Percentiles rank a stretch among this genome's conserved stretches.
Evolutionary conservation across 1,140 invertebrate genomes (phyloP).

Genomic region (Caenorhabditis tropicalis): DNA sequence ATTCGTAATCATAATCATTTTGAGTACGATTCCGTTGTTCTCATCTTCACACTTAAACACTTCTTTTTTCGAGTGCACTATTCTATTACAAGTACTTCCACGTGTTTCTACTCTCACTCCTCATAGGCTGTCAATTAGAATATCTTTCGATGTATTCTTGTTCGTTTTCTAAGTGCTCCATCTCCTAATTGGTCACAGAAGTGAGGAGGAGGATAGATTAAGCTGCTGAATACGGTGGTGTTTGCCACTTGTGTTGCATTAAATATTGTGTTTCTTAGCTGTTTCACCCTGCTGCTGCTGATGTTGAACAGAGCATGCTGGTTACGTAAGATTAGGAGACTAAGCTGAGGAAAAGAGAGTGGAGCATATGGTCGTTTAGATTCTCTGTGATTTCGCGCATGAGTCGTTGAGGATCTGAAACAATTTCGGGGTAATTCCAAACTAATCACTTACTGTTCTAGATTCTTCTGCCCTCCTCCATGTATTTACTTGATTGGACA

Average conservation of each 20-base stretch:
- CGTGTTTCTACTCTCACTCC: not conserved
- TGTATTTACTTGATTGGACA: conserved; percentile 97
- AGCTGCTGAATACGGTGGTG: not conserved
- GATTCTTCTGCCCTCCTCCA: conserved; percentile 97
- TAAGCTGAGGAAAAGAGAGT: not conserved
- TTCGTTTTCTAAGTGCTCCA: conserved; percentile 19
- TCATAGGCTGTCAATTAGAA: not conserved
- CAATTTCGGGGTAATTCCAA: not conserved
- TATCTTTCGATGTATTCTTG: not conserved
- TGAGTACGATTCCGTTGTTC: not conserved
- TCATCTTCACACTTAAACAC: not conserved
- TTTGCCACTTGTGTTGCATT: conserved; percentile 44
- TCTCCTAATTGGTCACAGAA: not conserved
- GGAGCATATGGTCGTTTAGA: not conserved
- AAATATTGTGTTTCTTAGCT: conserved; percentile 24
- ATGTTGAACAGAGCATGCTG: not conserved
- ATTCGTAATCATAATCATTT: too few relatives aligned
- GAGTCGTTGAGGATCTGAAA: not conserved
- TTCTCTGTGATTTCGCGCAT: not conserved
- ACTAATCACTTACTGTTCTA: conserved; percentile 59
- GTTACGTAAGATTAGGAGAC: conserved; percentile 14
- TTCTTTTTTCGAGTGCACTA: not conserved
- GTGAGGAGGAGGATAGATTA: not conserved
- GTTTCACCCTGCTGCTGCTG: not conserved
- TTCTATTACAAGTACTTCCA: conserved; percentile 2